Evolutionary conservation across 2,113 vertebrate species (phyloP).

Genomic region (Cettia cetti): DNA sequence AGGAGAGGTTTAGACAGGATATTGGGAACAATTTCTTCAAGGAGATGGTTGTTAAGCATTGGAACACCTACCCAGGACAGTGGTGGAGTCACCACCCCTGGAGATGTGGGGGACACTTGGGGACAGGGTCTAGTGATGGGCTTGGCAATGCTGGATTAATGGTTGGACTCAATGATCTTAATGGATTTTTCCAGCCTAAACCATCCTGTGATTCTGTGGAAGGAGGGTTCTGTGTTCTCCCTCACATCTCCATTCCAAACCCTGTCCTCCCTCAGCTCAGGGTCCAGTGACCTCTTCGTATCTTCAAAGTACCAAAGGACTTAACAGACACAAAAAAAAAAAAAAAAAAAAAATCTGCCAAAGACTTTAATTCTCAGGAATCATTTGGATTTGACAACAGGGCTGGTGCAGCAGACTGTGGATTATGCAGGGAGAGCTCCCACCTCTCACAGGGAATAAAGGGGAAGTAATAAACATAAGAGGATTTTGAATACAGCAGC

Average conservation of each 20-base stretch:
- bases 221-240: not conserved
- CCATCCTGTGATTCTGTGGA: not conserved
- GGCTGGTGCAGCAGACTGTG: not conserved
- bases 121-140: not conserved
- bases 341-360: not conserved
- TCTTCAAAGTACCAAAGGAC: not conserved
- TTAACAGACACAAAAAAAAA: not conserved
- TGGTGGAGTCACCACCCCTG: not conserved
- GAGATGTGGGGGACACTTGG: not conserved
- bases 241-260: rapidly evolving
- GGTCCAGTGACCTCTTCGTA: not conserved
- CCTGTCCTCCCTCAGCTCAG: not conserved
- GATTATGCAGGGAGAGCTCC: slow-evolving; percentile 16
- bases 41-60: not conserved
- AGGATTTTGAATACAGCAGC: slow-evolving; percentile 37
- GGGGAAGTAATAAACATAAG: slow-evolving; percentile 38
- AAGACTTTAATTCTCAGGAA: slow-evolving; percentile 15
- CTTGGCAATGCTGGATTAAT: not conserved
- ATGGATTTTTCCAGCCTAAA: not conserved
- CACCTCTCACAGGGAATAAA: not conserved
- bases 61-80: not conserved
- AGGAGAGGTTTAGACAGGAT: not conserved
- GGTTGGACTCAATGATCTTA: not conserved
- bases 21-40: not conserved
- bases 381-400: not conserved